Base-by-base conservation (phyloP, 2,113 vertebrate species). In the Misgurnus mizolepis region DNA sequence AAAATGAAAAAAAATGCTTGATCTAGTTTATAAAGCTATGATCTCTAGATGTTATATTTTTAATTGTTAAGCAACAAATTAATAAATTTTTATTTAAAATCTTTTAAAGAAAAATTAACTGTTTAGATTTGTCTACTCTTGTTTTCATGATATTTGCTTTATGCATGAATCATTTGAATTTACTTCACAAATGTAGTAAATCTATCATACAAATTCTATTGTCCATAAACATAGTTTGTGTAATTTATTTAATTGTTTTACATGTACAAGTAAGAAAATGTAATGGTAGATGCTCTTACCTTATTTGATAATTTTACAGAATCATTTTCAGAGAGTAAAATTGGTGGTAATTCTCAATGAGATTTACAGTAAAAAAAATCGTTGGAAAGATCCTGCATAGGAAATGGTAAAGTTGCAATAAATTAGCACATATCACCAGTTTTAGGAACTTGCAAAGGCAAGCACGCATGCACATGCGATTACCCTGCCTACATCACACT, bases 211-310 rank as follows among this genome's bases (percentile, higher is more conserved):
- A 47, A 6, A 47, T 47, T 47, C 10, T 8, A 7, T 47, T 47
- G 10, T 47, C 3, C 10, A 47, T 47, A 47, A 8, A 47, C 10
- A 47, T 47, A 47, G 5, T 71, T 71, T 39, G 14, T 40, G 15
- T 27, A 7, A 2, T 69, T 69, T 11, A 17, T 69, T 15, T 2
- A 39, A 6, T 55, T 50, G 6, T 5, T 69, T 5, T 68, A 11
- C 18, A 7, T 49, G 1, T 45, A 3, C 7, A 45, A 5, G 5
- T 45, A 5, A 11, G 9, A 50, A 50, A 2, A 17, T 56, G 0
- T 12, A 14, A 58, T 18, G 22, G 8, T 27, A 53, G 45, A 17
- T 45, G 8, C 43, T 45, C 78, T 73, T 71, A 73, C 78, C 49
- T 73, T 72, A 17, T 15, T 4, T 43, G 34, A 22, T 53, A 15